Evolutionary conservation across 2,888 invertebrate species (phyloP).

Genomic region (Drosophila meridionalis): DNA sequence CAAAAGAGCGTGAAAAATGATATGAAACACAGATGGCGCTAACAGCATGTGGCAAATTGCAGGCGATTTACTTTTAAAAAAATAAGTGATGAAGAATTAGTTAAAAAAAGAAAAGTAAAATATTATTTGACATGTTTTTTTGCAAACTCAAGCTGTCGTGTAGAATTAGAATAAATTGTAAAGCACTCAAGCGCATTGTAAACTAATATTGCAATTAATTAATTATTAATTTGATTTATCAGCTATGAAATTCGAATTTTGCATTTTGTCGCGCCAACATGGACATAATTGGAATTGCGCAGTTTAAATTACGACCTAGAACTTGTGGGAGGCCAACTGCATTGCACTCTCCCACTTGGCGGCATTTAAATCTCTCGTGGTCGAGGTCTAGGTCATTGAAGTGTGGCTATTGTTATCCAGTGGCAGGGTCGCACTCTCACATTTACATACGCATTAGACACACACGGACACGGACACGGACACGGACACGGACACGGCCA

Average conservation of each 20-base stretch:
- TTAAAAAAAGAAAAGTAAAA: neutral
- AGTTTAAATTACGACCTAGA: conserved; percentile 26
- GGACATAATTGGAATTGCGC: conserved; percentile 33
- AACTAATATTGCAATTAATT: neutral
- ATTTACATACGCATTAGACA: conserved; percentile 35
- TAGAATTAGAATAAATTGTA: neutral
- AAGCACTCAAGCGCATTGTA: neutral
- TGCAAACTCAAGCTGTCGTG: no score
- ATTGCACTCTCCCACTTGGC: conserved; percentile 26
- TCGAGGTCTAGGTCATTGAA: conserved; percentile 51
- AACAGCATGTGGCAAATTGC: neutral
- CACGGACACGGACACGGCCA: conserved; percentile 1
- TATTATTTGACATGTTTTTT: neutral
- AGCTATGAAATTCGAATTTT: neutral
- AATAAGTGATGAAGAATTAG: neutral
- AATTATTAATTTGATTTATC: no score
- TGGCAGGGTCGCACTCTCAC: conserved; percentile 37
- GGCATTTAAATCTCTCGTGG: conserved; percentile 44
- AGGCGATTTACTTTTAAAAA: neutral
- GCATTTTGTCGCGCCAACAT: conserved; percentile 14
- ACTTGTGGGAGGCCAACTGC: conserved; percentile 16
- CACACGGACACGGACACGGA: conserved; percentile 12
- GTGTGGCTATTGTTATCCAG: conserved; percentile 46
- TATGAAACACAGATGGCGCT: conserved; percentile 20
- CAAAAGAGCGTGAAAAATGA: neutral